These are phyloP conservation scores for Hemiscyllium ocellatum DNA, from an alignment of 2,113 vertebrate species.

Conservation along the genomic window DNA sequence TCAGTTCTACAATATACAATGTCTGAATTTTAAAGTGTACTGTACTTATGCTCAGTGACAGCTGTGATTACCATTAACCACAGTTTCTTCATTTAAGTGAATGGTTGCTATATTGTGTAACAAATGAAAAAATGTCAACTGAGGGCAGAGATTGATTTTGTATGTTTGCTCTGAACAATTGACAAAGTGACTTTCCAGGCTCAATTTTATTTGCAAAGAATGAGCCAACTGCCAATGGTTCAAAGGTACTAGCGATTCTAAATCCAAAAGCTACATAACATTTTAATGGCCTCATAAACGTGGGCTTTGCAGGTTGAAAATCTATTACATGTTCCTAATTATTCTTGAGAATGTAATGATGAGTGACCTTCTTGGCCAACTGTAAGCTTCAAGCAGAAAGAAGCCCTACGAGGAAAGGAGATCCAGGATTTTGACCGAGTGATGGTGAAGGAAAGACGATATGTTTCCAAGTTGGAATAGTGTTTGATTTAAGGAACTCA, in stretches of 20 bases:
- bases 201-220: not conserved
- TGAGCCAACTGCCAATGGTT: not conserved
- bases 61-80: not conserved
- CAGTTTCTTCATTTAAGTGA: not conserved
- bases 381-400: not conserved
- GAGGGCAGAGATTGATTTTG: not conserved
- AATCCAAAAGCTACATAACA: not conserved
- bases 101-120: not conserved
- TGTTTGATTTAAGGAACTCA: not conserved
- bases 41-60: not conserved
- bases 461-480: not conserved
- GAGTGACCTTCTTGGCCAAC: not conserved
- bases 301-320: not conserved
- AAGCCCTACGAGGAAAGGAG: not conserved
- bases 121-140: not conserved
- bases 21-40: too few species aligned
- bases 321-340: not conserved
- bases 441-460: not conserved
- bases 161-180: not conserved
- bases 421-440: too few species aligned
- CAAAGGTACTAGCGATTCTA: not conserved
- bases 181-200: not conserved
- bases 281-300: not conserved
- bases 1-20: not conserved
- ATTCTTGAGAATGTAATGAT: not conserved